phyloP scores from a whole-genome alignment of 2,113 vertebrate species.

The Oreocharis arfaki region DNA sequence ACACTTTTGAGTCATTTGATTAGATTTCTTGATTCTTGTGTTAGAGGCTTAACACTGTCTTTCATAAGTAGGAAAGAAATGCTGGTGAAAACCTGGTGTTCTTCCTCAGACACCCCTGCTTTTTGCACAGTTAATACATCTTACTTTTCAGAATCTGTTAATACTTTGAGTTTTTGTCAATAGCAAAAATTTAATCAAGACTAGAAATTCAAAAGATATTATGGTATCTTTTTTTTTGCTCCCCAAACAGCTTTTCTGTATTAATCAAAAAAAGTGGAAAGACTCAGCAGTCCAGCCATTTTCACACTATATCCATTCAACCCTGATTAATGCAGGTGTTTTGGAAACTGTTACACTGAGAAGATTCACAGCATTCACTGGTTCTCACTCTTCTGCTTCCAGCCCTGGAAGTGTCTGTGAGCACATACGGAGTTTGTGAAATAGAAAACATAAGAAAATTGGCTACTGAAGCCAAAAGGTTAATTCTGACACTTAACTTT shows the following conservation, averaged over 20 bases:
- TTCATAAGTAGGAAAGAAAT: background rate
- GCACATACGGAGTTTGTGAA: background rate
- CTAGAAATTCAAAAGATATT: background rate
- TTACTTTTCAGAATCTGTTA: background rate
- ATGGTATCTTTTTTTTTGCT: no score
- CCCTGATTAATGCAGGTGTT: slow-evolving; percentile 25
- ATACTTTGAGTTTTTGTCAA: background rate
- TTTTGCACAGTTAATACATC: background rate
- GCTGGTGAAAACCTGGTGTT: background rate
- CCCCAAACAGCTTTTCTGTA: background rate
- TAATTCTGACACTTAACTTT: background rate
- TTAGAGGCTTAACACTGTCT: background rate
- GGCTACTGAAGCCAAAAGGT: background rate
- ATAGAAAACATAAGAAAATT: background rate
- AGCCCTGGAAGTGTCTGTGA: background rate
- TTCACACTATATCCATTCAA: background rate
- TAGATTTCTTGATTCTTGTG: background rate
- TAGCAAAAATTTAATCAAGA: background rate
- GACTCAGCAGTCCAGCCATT: background rate
- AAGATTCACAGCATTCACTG: slow-evolving; percentile 27
- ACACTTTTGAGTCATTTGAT: background rate
- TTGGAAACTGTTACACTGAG: slow-evolving; percentile 23
- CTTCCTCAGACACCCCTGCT: background rate
- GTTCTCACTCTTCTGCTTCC: slow-evolving; percentile 12
- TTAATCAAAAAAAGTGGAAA: background rate